Base-by-base conservation (phyloP, 2,113 vertebrate genomes). In the Cranoglanis bouderius region DNA sequence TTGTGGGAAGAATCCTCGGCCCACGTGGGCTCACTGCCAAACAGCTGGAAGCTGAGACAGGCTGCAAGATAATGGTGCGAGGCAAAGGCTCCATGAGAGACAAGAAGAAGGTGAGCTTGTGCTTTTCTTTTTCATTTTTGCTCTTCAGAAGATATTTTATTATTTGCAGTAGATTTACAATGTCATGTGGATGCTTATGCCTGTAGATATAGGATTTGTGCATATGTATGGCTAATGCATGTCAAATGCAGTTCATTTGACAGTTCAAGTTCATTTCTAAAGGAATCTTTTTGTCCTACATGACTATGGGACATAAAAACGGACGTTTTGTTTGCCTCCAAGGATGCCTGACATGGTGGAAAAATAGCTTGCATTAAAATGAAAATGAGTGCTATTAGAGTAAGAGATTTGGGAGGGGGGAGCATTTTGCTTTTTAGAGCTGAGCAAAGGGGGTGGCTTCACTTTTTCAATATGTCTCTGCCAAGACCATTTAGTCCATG, bases 61-160 rank as follows among this genome's bases (percentile, higher is more conserved):
- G 98, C 95, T 99, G 98, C 95, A 99, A 99, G 94, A 99, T 99
- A 88, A 99, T 99, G 98, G 98, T 99, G 91, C 97, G 98, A 96
- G 98, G 98, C 89, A 99, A 99, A 94, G 98, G 98, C 91, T 99
- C 98, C 86, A 99, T 99, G 98, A 97, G 98, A 90, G 98, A 99
- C 95, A 99, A 99, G 94, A 99, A 99, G 94, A 99, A 99, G 98
- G 98, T 98, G 93, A 95, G 57, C 57, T 43, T 72, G 70, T 70
- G 29, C 35, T 21, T 26, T 87, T 85, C 0, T 53, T 38, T 84
- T 86, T 53, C 0, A 6, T 40, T 85, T n/a, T 46, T 59, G 12
- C 26, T 40, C 9, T 85, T n/a, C n/a, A 29, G 0, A 32, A 49
- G 14, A 24, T 29, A 40, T 87, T 84, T 13, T 40, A 43, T 18